A percentile compares a stretch with the other conserved stretches of the same genome.
These are phyloP conservation scores for Myzus persicae DNA, from an alignment of 1,140 invertebrate genomes.

Conservation along the genomic window DNA sequence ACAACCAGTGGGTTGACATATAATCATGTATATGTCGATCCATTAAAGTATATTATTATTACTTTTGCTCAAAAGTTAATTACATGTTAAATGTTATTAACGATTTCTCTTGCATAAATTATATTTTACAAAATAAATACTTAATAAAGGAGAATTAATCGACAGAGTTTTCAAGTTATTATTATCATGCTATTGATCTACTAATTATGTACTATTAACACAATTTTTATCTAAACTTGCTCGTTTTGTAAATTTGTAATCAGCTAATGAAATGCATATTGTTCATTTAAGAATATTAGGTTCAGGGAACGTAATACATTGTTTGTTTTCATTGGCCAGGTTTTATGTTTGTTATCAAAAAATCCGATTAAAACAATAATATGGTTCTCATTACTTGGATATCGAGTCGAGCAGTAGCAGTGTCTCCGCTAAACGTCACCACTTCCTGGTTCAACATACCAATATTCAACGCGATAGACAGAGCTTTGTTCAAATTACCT, in stretches of 20 bases:
- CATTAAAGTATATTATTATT: neutral
- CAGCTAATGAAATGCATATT: neutral
- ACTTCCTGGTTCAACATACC: conserved; percentile 83
- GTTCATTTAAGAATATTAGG: neutral
- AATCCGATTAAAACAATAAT: neutral
- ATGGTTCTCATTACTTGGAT: conserved; percentile 68
- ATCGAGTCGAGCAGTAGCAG: conserved; percentile 80
- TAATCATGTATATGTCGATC: neutral
- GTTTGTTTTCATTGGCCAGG: neutral
- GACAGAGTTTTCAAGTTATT: neutral
- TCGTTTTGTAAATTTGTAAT: neutral
- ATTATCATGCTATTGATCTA: neutral
- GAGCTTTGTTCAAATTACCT: conserved; percentile 77
- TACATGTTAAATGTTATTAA: neutral
- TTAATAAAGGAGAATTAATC: neutral
- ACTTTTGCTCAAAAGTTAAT: neutral
- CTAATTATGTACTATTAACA: neutral
- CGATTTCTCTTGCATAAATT: neutral
- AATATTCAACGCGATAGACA: conserved; percentile 78
- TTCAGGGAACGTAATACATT: neutral
- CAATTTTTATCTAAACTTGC: neutral
- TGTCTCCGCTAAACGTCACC: conserved; percentile 84
- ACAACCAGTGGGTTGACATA: neutral
- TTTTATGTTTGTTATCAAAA: neutral
- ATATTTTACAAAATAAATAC: neutral